Conservation (phyloP, 1,140 invertebrate genomes). For the Fragariocoptes setiger region DNA sequence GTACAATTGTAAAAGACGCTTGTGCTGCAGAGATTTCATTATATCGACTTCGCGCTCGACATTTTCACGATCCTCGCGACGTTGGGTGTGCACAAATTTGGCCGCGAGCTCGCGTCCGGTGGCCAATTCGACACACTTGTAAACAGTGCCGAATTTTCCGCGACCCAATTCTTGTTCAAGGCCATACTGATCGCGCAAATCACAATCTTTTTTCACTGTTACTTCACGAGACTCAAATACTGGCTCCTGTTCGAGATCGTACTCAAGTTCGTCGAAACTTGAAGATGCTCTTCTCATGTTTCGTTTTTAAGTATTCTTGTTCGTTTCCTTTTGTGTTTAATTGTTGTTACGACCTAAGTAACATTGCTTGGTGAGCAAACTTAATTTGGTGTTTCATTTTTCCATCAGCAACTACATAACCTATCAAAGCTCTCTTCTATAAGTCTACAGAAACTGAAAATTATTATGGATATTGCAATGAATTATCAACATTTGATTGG, state of each 20-base stretch:
- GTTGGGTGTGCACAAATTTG: constrained; percentile 57
- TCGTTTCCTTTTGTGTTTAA: too few species aligned
- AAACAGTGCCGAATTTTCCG: constrained; percentile 26
- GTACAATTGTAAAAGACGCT: constrained; percentile 50
- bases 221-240: not conserved
- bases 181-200: constrained; percentile 56
- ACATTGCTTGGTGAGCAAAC: too few species aligned
- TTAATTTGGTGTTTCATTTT: too few species aligned
- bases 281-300: too few species aligned
- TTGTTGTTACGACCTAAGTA: too few species aligned
- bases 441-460: too few species aligned
- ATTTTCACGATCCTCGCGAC: constrained; percentile 42
- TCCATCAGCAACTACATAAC: too few species aligned
- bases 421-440: too few species aligned
- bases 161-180: constrained; percentile 88
- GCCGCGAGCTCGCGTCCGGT: constrained; percentile 42
- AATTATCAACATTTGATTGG: too few species aligned
- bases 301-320: too few species aligned
- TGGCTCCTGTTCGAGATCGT: not conserved
- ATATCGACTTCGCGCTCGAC: constrained; percentile 64
- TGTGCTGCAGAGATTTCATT: constrained; percentile 62
- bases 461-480: too few species aligned
- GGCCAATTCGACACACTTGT: constrained; percentile 31
- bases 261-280: not conserved
- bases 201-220: not conserved